Evolutionary conservation across 1,140 invertebrate genomes (phyloP), one percentile per base, ranked within the genome.

Genomic region (Drosophila kikkawai): DNA sequence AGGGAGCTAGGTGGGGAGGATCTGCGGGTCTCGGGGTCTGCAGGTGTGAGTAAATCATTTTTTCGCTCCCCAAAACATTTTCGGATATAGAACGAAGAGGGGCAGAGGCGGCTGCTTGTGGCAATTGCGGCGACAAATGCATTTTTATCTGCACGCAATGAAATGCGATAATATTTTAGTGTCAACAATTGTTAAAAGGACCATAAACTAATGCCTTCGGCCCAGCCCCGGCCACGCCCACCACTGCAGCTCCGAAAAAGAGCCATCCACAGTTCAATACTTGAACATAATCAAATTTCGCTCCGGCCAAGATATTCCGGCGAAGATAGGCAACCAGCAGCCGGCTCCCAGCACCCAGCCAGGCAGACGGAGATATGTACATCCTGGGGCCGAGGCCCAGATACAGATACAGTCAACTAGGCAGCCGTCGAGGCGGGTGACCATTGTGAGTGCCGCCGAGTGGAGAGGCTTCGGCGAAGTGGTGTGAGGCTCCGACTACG

Each of bases 161-260:
- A 92, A 92, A 91, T 91, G 83, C 86, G 83, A 92, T 92, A 92
- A 92, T 92, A 92, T 92, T 92, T 92, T 91, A 92, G 83, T 92
- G 91, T 92, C 91, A 92, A 92, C 90, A 92, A 92, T 92, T 92
- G 91, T 92, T 92, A 92, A 86, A 92, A 92, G 82, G 69, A 80
- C 82, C 91, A 92, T 92, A 91, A 92, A 92, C 88, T 90, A 91
- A 88, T 85, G 84, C 91, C 75, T 37, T 50, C 48, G 48, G 48
- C 48, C 48, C 41, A 36, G 63, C 50, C 50, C 50, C 44, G 29
- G 51, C 50, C 75, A 63, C 63, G 51, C 79, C 64, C 60, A 65
- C 37, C 22, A 34, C 50, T 51, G 29, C 50, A 19, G 42, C 66
- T 17, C 15, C 26, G 29, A 48, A 76, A 81, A 73, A 82, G 75